Base-by-base conservation (phyloP, 2,113 vertebrate genomes). In the Benitochromis conjunctus region DNA sequence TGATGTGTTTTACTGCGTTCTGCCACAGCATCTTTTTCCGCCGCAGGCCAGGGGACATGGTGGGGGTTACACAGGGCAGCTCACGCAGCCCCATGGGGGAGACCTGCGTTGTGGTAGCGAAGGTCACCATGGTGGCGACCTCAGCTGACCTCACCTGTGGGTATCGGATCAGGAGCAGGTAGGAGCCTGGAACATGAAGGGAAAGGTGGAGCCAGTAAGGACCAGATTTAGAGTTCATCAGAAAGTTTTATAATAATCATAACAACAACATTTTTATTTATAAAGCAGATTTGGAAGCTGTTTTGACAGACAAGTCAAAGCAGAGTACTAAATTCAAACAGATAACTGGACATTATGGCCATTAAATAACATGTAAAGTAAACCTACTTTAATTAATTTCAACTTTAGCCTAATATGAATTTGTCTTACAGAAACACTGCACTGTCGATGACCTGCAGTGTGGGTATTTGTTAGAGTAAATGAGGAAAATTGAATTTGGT, bases 1-100 rank as follows among this genome's bases (percentile, higher is more conserved):
- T 94, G 77, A 96, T 95, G 89, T 96, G 95, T 89, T 96, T 96
- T 7, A 95, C 91, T 3, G 96, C 95, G 1, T 94, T 96, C 86
- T 96, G 94, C 96, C 95, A 96, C 80, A 95, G 91, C 94, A 89
- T 95, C 89, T 95, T 95, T 82, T 96, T 96, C 26, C 94, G 88
- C 76, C 92, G 83, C 57, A 96, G 81, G 11, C 94, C 94, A 0
- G 95, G 95, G 3, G 95, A 97, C 86, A 94, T 57, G 6, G 88
- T 69, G 1, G 83, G 58, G 2, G 60, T 56, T 79, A 89, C 60
- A 62, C 84, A 87, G 29, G 92, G 19, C 0, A 93, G 93, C 84
- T 94, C 85, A 3, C 16, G 10, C 38, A 94, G 83, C 83, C 85
- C 91, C 90, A 95, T 89, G 0, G 83, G 86, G 46, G 88, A 84